Percentiles rank a stretch among this genome's conserved stretches.
Evolutionary conservation across 2,888 invertebrate species (phyloP).

Genomic region (Acleris emargana): DNA sequence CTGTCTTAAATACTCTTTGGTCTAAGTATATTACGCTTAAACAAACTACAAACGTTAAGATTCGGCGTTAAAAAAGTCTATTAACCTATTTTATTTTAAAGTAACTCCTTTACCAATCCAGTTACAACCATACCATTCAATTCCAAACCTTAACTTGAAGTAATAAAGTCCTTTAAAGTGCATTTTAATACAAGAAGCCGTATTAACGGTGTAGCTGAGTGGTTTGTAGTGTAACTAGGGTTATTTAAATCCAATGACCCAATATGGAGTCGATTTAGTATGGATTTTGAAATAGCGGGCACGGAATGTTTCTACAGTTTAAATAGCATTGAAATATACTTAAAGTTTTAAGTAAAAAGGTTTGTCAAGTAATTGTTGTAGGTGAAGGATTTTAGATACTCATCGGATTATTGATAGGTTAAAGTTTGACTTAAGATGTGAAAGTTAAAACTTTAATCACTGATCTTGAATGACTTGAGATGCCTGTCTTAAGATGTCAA

Average conservation of each 20-base stretch:
- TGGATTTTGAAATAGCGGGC: too few relatives aligned
- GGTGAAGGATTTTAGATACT: too few relatives aligned
- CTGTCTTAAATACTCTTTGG: slow-evolving; percentile 15
- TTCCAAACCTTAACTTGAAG: neutral
- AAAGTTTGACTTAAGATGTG: too few relatives aligned
- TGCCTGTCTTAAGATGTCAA: too few relatives aligned
- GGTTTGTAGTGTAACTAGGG: slow-evolving; percentile 31
- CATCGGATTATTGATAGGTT: too few relatives aligned
- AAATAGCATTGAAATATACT: neutral
- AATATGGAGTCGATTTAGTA: slow-evolving; percentile 2
- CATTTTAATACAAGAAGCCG: slow-evolving; percentile 22
- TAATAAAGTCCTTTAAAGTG: neutral
- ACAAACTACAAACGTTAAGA: slow-evolving; percentile 36
- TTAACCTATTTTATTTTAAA: slow-evolving; percentile 39
- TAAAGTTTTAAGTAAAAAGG: slow-evolving; percentile 6
- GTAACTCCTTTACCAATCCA: slow-evolving; percentile 25
- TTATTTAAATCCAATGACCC: slow-evolving; percentile 5
- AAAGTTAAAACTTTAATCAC: too few relatives aligned
- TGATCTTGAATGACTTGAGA: too few relatives aligned
- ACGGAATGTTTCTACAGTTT: too few relatives aligned
- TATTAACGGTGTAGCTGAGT: slow-evolving; percentile 29
- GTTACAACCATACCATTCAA: neutral
- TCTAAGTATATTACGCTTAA: slow-evolving; percentile 32
- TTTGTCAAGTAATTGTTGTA: neutral
- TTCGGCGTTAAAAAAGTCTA: slow-evolving; percentile 38